phyloP scores from a whole-genome alignment of 2,113 vertebrate species.

The Psittacula cyanocephala region DNA sequence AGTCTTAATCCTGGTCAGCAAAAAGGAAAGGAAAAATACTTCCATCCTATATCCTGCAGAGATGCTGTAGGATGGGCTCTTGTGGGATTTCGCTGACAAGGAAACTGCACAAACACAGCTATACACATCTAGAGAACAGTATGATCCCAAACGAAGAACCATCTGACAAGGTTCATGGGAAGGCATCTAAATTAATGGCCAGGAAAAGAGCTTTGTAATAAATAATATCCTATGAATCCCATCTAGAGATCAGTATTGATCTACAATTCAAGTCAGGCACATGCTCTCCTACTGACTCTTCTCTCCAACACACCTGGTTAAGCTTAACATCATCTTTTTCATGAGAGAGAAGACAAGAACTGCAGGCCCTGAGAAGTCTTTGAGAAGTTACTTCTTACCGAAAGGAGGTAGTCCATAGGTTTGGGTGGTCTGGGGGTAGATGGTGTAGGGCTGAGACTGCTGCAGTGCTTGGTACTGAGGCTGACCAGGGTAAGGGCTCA shows the following conservation, averaged over 20 bases:
- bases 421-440: slow-evolving; percentile 92
- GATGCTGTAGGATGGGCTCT: neutral
- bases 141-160: neutral
- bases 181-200: neutral
- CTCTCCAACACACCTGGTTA: neutral
- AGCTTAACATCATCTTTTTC: neutral
- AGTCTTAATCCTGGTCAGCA: neutral
- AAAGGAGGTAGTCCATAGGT: slow-evolving; percentile 97
- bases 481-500: slow-evolving; percentile 86
- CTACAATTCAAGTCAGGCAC: neutral
- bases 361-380: neutral
- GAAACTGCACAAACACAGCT: neutral
- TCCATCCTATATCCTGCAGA: neutral
- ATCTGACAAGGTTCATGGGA: neutral
- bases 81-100: neutral
- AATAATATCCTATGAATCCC: neutral
- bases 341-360: neutral
- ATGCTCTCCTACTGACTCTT: neutral
- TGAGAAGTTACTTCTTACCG: slow-evolving; percentile 77
- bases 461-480: slow-evolving; percentile 86
- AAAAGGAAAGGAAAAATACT: neutral
- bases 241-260: neutral
- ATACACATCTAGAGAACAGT: neutral
- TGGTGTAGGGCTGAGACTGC: slow-evolving; percentile 87
- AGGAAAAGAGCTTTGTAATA: neutral